Evolutionary conservation across 1,140 invertebrate species (phyloP), one percentile per base, ranked within the genome.

Genomic region (Tetranychus urticae): DNA sequence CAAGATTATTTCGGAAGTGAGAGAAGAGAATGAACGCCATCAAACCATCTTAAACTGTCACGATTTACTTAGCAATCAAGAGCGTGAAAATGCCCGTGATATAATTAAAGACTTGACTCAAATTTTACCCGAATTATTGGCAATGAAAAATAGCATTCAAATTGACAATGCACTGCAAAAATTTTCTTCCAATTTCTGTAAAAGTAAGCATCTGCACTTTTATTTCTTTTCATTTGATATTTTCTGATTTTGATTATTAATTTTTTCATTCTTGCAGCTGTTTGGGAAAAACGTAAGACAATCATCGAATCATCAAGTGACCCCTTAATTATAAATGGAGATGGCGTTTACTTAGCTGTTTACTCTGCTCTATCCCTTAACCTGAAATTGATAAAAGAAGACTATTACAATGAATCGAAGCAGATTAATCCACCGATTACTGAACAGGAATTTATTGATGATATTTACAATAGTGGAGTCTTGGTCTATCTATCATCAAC

Each of bases 291-390:
- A 13, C 62, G 64, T 42, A 54, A 65, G 31, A 33, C n/a, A 59
- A 54, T 34, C 14, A 52, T 57, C 34, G 39, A 8, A 47, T 7
- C 23, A 8, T 31, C 31, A 47, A 14, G n/a, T 13, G 37, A 60
- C 58, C 46, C 48, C n/a, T 37, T 84, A 34, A 88, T 92, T 54
- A 84, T 92, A 74, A 94, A 94, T 72, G 88, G 88, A 33, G 89
- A 94, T 76, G 88, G 88, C 56, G 85, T 94, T 56, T 94, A 94
- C 71, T 74, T 92, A 58, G 85, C 88, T 1, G 87, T 85, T 1
- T 89, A 89, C 69, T 81, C 85, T 2, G 82, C 85, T 1, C 72
- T 94, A 31, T 71, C 86, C 45, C 73, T 94, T 0, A 89, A 86
- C 70, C 72, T 91, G 14, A 86, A 85, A 69, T 76, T 92, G 4